These are phyloP conservation scores for Elegia similella DNA, from an alignment of 2,888 invertebrate genomes.

Conservation along the genomic window DNA sequence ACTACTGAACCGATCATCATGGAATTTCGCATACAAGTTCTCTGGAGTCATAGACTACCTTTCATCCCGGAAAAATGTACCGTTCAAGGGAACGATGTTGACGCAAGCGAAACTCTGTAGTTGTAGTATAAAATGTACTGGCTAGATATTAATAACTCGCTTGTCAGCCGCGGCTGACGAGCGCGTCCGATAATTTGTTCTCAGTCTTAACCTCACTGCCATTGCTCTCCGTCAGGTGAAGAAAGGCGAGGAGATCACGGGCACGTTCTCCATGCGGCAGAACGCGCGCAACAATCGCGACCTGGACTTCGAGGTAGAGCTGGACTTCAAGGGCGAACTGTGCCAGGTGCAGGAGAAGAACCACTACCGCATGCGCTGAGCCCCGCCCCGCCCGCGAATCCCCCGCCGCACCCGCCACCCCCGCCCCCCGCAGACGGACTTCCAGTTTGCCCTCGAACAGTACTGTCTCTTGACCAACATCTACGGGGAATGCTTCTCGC, in stretches of 20 bases:
- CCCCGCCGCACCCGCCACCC: neutral
- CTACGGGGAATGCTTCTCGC: conserved; percentile 10
- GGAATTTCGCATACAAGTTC: no score
- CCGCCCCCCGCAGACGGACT: neutral
- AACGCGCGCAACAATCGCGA: conserved; percentile 98
- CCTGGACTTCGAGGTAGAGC: conserved; percentile 95
- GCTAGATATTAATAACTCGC: no score
- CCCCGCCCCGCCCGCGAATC: neutral
- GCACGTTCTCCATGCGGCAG: conserved; percentile 96
- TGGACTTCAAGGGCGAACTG: conserved; percentile 95
- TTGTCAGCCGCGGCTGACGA: no score
- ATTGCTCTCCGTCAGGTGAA: conserved; percentile 86
- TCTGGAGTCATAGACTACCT: no score
- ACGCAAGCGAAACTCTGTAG: no score
- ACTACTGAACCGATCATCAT: no score
- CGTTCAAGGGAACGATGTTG: no score
- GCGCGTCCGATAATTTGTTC: no score
- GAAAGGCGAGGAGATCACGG: conserved; percentile 95
- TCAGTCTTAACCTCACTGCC: no score
- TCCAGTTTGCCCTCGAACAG: conserved; percentile 18
- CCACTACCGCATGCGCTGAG: conserved; percentile 94
- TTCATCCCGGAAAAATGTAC: no score
- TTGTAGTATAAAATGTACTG: no score
- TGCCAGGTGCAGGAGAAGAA: conserved; percentile 93
- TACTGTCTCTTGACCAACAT: conserved; percentile 13